Evolutionary conservation across 2,888 invertebrate genomes (phyloP), one percentile per base, ranked within the genome.

Genomic region (Crossocerus cetratus): DNA sequence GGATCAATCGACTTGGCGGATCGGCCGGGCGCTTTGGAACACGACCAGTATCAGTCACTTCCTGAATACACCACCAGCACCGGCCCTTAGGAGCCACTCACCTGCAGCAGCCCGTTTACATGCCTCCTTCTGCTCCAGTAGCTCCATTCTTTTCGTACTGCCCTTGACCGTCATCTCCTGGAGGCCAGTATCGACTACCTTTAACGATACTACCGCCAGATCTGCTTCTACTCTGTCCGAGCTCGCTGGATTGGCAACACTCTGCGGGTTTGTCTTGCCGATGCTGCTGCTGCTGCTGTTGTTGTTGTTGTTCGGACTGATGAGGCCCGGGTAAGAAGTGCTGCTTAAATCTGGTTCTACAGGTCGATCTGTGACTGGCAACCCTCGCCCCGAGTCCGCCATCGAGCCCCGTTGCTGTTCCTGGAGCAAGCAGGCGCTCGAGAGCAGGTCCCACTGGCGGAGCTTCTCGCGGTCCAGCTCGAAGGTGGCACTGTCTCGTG

Each of bases 381-480:
- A 86, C 83, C 86, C 86, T 86, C 86, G 85, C 82, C 85, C 86
- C 32, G 84, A 86, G 78, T 91, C 91, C 81, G 91, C 94, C 93
- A 94, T 93, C 83, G 94, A 92, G 78, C 94, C 83, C 73, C 88
- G 88, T 77, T 89, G 88, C 86, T 89, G 89, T 81, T 90, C 89
- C 86, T 90, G 89, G 84, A 89, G 87, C 69, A 89, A 89, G 86
- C 90, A 90, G 76, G 90, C 96, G 92, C 96, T 96, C 72, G 96
- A 96, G 94, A 96, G 93, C 85, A 96, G 93, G 91, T 96, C 96
- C 96, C 96, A 96, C 87, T 96, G 96, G 64, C 96, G 93, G 83
- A 96, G 92, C 83, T 95, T 96, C 91, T 96, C 96, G 84, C 96
- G 93, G 91, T 96, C 96, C 85, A 96, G 94, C 90, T 91, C 91